phyloP scores from a whole-genome alignment of 1,140 invertebrate species.

The Adelges cooleyi region DNA sequence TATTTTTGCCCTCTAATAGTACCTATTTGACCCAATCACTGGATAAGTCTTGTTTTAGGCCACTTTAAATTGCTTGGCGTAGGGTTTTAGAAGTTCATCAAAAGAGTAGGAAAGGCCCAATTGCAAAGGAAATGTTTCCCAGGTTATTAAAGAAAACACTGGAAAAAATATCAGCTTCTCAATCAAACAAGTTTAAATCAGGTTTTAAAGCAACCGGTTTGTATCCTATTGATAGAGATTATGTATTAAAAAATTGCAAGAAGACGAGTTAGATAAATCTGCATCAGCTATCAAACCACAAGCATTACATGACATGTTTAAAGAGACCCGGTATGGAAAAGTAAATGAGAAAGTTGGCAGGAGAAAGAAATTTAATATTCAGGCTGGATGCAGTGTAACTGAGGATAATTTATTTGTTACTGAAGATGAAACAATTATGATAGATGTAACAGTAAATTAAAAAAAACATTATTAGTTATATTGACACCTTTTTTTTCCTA shows the following conservation, averaged over 20 bases:
- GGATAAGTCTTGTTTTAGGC: conserved; percentile 32
- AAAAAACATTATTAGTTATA: no score
- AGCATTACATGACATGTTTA: no score
- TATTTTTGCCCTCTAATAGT: background rate
- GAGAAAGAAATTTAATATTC: no score
- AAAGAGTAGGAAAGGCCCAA: background rate
- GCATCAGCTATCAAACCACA: no score
- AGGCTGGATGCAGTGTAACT: no score
- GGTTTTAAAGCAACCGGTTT: background rate
- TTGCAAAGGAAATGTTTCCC: background rate
- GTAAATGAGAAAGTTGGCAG: no score
- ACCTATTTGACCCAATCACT: background rate
- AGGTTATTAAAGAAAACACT: background rate
- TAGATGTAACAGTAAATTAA: no score
- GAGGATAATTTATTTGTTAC: no score
- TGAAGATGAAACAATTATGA: no score
- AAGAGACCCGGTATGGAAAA: no score
- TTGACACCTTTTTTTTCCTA: no score
- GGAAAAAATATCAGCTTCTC: background rate
- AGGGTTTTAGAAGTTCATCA: background rate
- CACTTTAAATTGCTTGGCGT: conserved; percentile 30
- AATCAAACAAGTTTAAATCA: background rate
- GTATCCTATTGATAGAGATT: background rate
- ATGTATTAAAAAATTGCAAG: background rate
- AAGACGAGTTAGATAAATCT: background rate